Percentiles rank a stretch among this genome's conserved stretches.
phyloP scores from a whole-genome alignment of 2,113 vertebrate genomes.

The Hydrolagus affinis region DNA sequence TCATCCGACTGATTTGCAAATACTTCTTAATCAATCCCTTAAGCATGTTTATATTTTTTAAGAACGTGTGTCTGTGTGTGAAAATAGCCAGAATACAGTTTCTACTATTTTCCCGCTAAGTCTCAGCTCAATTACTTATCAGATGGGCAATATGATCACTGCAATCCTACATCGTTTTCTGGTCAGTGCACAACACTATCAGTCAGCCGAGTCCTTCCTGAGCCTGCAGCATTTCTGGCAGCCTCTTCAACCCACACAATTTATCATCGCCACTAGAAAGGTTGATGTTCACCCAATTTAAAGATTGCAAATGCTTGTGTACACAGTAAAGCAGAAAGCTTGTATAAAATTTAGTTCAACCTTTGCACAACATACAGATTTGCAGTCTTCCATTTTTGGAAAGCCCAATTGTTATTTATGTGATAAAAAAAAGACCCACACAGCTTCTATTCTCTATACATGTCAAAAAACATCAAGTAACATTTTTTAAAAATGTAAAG shows the following conservation, averaged over 20 bases:
- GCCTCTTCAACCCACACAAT: background rate
- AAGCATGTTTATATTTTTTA: too few relatives aligned
- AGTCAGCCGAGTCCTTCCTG: background rate
- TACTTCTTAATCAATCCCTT: too few relatives aligned
- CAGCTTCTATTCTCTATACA: background rate
- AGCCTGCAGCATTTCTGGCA: background rate
- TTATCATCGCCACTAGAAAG: background rate
- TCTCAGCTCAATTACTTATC: background rate
- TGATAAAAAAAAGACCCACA: background rate
- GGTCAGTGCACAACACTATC: background rate
- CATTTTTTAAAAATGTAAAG: background rate
- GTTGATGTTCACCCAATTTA: background rate
- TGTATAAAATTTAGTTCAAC: background rate
- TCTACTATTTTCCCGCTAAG: background rate
- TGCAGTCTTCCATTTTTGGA: background rate
- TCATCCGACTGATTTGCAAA: too few relatives aligned
- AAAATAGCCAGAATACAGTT: background rate
- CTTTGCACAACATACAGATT: background rate
- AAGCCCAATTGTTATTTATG: background rate
- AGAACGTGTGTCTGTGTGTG: background rate
- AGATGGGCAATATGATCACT: background rate
- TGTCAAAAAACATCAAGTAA: background rate
- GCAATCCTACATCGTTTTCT: background rate
- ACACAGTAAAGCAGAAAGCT: background rate
- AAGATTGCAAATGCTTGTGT: background rate